Base-by-base conservation (phyloP, 1,140 invertebrate species). In the Drosophila sucinea region DNA sequence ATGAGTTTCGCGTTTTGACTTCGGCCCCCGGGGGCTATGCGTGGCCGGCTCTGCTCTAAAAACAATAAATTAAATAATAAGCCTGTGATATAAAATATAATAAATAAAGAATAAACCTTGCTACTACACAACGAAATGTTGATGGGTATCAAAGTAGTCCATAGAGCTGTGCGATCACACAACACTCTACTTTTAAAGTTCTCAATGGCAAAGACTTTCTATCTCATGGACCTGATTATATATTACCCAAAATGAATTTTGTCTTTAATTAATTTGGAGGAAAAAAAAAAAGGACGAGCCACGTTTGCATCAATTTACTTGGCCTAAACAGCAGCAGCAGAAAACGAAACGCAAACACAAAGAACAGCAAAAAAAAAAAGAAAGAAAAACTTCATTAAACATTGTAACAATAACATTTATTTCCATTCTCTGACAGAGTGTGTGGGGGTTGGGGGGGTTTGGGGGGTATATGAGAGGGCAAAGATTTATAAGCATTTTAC, bases 401-500 rank as follows among this genome's bases (percentile, higher is more conserved):
- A 69, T 57, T 78, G 81, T 71, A 66, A 78, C 81, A 85, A 81
- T 81, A 85, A 78, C 81, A 81, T 76, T 77, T 62, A 77, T 84
- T 84, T 68, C 62, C 67, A 55, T 55, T 61, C 67, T 55, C 30
- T 27, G 65, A 54, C 41, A 54, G 44, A 51, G 25, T 8, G 7
- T 10, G 23, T 8, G 25, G 23, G 27, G 6, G 35, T 0, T 27
- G 44, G 29, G 32, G 6, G 4, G n/a, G 27, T n/a, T 23, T 2
- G 33, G 33, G 33, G 8, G 33, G 1, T 11, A 2, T 10, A 27
- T 2, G 10, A 11, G 56, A 23, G 6, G 41, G 41, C 17, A 5
- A 68, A 86, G 82, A 86, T 86, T 86, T 86, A 86, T 82, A 79
- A 71, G 61, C 72, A 73, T 73, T 77, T 87, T 82, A 83, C 83